Evolutionary conservation across 2,888 invertebrate species (phyloP).

Genomic region (Drosophila mulleri): DNA sequence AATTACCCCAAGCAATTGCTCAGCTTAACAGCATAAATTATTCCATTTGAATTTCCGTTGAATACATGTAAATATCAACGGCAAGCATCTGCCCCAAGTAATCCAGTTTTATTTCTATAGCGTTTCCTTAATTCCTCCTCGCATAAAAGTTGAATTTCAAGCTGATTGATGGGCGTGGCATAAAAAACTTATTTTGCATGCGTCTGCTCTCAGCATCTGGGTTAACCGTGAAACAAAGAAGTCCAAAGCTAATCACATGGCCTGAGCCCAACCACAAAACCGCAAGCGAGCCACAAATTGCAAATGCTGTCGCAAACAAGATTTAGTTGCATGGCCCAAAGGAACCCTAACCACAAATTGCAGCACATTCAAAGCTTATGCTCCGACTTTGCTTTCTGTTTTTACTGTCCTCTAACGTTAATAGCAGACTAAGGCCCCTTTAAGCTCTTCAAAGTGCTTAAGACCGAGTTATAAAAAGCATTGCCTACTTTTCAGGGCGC

Average conservation of each 20-base stretch:
- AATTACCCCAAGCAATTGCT: neutral
- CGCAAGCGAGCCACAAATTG: conserved; percentile 31
- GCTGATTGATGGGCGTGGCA: conserved; percentile 4
- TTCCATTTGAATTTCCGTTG: neutral
- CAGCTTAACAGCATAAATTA: conserved; percentile 8
- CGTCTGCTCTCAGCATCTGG: too few relatives aligned
- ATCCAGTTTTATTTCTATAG: conserved; percentile 2
- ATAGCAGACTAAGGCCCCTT: neutral
- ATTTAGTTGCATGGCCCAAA: conserved; percentile 7
- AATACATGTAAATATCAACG: neutral
- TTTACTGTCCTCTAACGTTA: neutral
- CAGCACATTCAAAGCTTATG: conserved; percentile 3
- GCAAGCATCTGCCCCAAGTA: neutral
- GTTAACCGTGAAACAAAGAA: conserved; percentile 7
- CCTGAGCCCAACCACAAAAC: neutral
- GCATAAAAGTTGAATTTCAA: neutral
- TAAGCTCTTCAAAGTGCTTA: conserved; percentile 4
- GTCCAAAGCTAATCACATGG: neutral
- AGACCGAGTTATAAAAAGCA: neutral
- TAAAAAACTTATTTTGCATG: neutral
- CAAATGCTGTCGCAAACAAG: conserved; percentile 13
- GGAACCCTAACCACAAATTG: conserved; percentile 21
- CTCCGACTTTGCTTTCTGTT: neutral
- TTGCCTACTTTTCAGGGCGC: conserved; percentile 21
- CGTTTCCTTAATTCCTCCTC: neutral